These are phyloP conservation scores for Mya arenaria DNA, from an alignment of 1,140 invertebrate genomes.

Conservation along the genomic window DNA sequence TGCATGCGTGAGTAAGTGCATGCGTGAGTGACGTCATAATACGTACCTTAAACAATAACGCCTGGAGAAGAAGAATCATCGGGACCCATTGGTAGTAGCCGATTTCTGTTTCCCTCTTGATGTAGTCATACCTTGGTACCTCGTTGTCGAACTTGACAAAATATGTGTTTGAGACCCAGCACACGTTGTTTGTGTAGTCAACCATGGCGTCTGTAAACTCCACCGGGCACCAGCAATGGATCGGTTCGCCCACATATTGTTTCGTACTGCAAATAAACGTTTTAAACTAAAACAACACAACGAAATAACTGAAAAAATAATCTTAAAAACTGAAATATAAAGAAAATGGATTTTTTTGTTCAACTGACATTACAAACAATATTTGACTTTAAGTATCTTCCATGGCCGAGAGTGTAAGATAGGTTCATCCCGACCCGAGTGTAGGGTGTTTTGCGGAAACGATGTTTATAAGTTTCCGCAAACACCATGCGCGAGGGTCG, in stretches of 20 bases:
- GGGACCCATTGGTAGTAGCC: conserved; percentile 83
- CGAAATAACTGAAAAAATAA: too few species aligned
- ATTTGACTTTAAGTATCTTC: too few species aligned
- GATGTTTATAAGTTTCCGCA: too few species aligned
- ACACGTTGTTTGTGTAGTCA: conserved; percentile 80
- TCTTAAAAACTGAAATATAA: too few species aligned
- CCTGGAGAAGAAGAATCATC: conserved; percentile 82
- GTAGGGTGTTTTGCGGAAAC: too few species aligned
- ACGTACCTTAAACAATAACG: conserved; percentile 80
- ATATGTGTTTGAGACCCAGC: conserved; percentile 81
- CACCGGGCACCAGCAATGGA: conserved; percentile 80
- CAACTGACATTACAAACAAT: too few species aligned
- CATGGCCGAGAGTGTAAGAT: too few species aligned
- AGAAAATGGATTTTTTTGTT: too few species aligned
- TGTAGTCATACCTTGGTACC: conserved; percentile 65
- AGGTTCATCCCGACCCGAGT: too few species aligned
- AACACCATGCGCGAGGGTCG: too few species aligned
- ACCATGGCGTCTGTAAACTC: conserved; percentile 80
- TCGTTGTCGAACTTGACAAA: conserved; percentile 75
- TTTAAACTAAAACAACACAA: too few species aligned
- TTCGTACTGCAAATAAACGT: conserved; percentile 87
- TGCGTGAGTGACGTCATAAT: background rate
- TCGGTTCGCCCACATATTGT: conserved; percentile 93
- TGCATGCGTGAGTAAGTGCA: background rate
- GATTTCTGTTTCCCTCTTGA: conserved; percentile 78